These are phyloP conservation scores for Laticauda colubrina DNA, from an alignment of 2,113 vertebrate species.

Conservation along the genomic window DNA sequence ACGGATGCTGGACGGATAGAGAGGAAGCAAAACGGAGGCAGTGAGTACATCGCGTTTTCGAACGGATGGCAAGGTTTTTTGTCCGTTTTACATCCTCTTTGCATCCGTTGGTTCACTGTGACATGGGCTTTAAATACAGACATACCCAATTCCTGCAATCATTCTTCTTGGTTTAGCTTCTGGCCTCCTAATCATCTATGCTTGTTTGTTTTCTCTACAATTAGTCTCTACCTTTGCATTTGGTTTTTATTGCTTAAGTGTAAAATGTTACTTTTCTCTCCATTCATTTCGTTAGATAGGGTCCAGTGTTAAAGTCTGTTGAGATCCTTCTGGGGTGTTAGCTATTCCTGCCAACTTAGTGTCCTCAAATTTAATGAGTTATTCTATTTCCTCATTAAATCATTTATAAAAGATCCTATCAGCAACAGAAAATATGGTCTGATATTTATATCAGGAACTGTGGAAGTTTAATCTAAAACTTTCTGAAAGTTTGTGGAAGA, in stretches of 20 bases:
- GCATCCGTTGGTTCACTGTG: no score
- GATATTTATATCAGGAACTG: not conserved
- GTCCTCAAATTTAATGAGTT: not conserved
- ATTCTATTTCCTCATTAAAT: not conserved
- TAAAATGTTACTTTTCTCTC: not conserved
- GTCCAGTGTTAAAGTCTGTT: not conserved
- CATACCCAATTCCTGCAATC: not conserved
- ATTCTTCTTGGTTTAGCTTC: not conserved
- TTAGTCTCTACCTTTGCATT: not conserved
- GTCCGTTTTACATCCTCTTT: no score
- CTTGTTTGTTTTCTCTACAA: not conserved
- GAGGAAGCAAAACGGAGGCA: no score
- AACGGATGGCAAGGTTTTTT: no score
- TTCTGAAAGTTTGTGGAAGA: not conserved
- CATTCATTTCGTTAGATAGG: not conserved
- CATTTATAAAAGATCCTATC: not conserved
- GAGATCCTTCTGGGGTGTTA: not conserved
- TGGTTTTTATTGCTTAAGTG: not conserved
- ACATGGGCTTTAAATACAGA: no score
- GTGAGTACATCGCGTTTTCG: no score
- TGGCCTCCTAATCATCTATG: not conserved
- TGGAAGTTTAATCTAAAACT: not conserved
- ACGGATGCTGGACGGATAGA: no score
- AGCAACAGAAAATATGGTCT: not conserved
- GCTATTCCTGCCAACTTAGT: not conserved